Percentiles rank a stretch among this genome's conserved stretches.
phyloP scores from a whole-genome alignment of 2,113 vertebrate genomes.

The Xenopus borealis region DNA sequence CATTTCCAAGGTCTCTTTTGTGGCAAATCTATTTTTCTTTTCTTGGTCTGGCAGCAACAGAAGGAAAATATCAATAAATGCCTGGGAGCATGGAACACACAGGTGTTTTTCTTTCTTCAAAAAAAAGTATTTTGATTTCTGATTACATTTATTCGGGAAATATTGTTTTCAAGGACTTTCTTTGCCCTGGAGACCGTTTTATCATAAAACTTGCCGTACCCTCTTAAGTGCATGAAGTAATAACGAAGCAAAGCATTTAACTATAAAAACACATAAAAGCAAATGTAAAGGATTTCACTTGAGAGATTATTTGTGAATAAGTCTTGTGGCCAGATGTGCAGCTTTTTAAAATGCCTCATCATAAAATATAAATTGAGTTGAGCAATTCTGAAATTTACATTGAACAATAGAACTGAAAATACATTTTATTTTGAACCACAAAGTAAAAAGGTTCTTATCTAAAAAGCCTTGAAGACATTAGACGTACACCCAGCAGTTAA shows the following conservation, averaged over 20 bases:
- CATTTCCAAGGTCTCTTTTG: too few relatives aligned
- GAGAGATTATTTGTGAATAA: not conserved
- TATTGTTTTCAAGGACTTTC: too few relatives aligned
- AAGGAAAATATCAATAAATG: too few relatives aligned
- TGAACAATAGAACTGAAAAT: slow-evolving; percentile 1
- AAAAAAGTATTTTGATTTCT: too few relatives aligned
- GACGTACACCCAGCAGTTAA: slow-evolving; percentile 64
- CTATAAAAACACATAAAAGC: not conserved
- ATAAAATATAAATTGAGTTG: slow-evolving; percentile 2
- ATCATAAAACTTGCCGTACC: not conserved
- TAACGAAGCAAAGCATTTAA: not conserved
- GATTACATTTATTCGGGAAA: too few relatives aligned
- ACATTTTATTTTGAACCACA: slow-evolving; percentile 50
- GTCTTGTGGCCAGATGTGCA: not conserved
- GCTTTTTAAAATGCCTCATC: not conserved
- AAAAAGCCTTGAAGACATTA: slow-evolving; percentile 60
- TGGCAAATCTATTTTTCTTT: too few relatives aligned
- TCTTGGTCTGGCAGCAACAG: too few relatives aligned
- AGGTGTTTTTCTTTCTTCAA: too few relatives aligned
- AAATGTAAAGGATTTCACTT: not conserved
- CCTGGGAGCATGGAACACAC: too few relatives aligned
- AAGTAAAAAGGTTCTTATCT: slow-evolving; percentile 58
- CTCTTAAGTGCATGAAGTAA: not conserved
- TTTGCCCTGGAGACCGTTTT: not conserved
- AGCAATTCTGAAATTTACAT: not conserved